Evolutionary conservation across 1,140 invertebrate genomes (phyloP).

Genomic region (Aradophagus sp.): DNA sequence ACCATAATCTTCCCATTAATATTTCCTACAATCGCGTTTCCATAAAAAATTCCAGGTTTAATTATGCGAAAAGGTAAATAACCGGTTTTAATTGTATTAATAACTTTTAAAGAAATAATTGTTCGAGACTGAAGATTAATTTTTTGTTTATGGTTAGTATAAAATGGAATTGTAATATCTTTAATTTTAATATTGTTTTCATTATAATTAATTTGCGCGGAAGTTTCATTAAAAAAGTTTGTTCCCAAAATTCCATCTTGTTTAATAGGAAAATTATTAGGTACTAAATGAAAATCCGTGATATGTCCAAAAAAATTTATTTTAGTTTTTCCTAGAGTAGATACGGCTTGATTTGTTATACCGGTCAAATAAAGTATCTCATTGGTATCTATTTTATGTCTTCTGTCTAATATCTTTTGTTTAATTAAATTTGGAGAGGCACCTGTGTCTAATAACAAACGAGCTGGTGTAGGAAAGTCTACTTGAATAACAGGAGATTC

Average conservation of each 20-base stretch:
- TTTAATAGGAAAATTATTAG: slow-evolving; percentile 9
- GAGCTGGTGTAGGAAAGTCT: slow-evolving; percentile 1
- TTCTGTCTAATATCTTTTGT: slow-evolving; percentile 1
- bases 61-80: too few relatives aligned
- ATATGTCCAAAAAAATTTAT: slow-evolving; percentile 3
- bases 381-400: neutral
- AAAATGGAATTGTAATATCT: too few relatives aligned
- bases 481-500: neutral
- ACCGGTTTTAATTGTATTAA: too few relatives aligned
- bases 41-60: too few relatives aligned
- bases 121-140: too few relatives aligned
- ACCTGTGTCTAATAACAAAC: slow-evolving; percentile 5
- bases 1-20: too few relatives aligned
- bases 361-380: neutral
- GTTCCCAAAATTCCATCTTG: slow-evolving; percentile 15
- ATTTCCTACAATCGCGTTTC: too few relatives aligned
- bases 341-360: slow-evolving; percentile 3
- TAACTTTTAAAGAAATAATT: too few relatives aligned
- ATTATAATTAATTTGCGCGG: neutral
- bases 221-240: neutral
- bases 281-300: slow-evolving; percentile 7
- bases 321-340: slow-evolving; percentile 1
- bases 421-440: slow-evolving; percentile 12
- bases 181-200: too few relatives aligned
- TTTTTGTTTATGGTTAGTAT: too few relatives aligned